These are phyloP conservation scores for Columba janthina DNA, from an alignment of 2,113 vertebrate species.

Conservation along the genomic window DNA sequence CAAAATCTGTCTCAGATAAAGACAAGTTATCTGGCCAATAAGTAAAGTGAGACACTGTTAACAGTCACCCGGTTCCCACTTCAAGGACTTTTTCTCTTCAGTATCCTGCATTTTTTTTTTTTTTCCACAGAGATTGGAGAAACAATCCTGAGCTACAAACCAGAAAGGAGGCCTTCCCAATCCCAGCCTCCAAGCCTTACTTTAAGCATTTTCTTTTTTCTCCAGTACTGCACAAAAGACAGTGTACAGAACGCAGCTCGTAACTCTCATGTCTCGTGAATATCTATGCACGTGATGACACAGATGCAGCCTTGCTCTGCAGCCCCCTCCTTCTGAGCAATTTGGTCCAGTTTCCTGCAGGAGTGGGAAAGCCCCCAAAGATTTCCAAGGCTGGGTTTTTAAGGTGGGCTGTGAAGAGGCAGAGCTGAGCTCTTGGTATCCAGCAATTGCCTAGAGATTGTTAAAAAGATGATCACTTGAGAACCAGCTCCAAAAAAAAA, in stretches of 20 bases:
- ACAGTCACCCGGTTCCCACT: neutral
- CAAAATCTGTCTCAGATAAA: neutral
- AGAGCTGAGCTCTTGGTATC: neutral
- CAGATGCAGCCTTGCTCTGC: neutral
- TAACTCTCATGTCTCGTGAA: neutral
- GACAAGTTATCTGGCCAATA: neutral
- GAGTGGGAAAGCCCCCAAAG: neutral
- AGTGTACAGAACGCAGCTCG: neutral
- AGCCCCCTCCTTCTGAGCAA: neutral
- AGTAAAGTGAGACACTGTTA: neutral
- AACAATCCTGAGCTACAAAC: neutral
- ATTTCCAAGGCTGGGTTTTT: neutral
- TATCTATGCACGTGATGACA: rapidly evolving
- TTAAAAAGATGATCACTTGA: neutral
- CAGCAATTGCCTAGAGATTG: neutral
- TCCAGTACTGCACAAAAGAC: neutral
- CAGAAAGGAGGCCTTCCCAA: neutral
- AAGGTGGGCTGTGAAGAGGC: neutral
- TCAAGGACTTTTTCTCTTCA: neutral
- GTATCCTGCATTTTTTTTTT: neutral
- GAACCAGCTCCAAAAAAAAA: neutral
- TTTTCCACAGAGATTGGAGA: neutral
- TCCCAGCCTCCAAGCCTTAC: neutral
- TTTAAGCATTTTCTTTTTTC: neutral
- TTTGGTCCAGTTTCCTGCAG: neutral